A percentile compares a stretch with the other conserved stretches of the same genome.
Conservation (phyloP, 2,888 invertebrate genomes). For the Oscheius sp. region DNA sequence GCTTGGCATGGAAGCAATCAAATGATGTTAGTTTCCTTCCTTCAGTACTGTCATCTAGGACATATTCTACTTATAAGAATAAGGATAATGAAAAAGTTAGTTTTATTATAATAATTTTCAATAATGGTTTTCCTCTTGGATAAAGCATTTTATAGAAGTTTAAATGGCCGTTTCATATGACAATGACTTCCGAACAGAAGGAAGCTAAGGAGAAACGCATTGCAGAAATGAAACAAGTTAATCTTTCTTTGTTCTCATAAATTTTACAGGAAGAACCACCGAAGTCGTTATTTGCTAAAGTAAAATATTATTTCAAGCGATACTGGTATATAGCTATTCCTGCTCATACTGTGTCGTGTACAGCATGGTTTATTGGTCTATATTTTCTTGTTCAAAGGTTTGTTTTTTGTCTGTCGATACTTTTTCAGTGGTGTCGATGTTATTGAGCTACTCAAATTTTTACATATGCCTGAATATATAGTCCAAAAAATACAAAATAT, state of each 20-base stretch:
- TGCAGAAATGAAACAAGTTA: constrained; percentile 46
- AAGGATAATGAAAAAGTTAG: constrained; percentile 17
- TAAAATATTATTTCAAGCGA: constrained; percentile 68
- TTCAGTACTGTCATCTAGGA: too few species aligned
- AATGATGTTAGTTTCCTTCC: too few species aligned
- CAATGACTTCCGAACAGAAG: constrained; percentile 62
- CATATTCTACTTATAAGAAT: too few species aligned
- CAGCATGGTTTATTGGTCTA: constrained; percentile 86
- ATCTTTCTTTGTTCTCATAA: neutral
- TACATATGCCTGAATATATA: constrained; percentile 83
- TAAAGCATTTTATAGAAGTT: constrained; percentile 34
- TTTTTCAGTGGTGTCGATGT: constrained; percentile 87
- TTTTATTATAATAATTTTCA: neutral
- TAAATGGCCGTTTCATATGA: constrained; percentile 49
- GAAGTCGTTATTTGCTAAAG: constrained; percentile 56
- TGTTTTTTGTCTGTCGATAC: neutral
- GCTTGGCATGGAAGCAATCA: too few species aligned
- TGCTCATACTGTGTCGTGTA: constrained; percentile 88
- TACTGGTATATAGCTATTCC: constrained; percentile 96
- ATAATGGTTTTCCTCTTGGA: too few species aligned
- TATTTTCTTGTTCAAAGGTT: constrained; percentile 74
- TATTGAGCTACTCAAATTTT: constrained; percentile 80
- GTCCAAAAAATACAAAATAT: constrained; percentile 77
- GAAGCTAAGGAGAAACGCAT: constrained; percentile 52
- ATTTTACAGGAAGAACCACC: constrained; percentile 57